A percentile compares a stretch with the other conserved stretches of the same genome.
phyloP scores from a whole-genome alignment of 2,797 vertebrate genomes.

The Diglossa cyanea region DNA sequence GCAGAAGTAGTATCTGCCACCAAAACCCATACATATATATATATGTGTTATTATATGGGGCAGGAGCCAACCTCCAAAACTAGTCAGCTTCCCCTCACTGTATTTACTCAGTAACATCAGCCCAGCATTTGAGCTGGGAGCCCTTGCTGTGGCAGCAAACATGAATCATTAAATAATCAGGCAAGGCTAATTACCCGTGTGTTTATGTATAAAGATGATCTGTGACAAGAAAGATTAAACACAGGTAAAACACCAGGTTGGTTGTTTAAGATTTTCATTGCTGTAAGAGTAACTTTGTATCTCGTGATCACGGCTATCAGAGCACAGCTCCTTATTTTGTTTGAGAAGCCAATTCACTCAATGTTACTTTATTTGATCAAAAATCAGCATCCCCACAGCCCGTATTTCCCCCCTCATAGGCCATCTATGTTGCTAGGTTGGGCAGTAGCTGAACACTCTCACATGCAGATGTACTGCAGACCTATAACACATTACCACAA shows the following conservation, averaged over 20 bases:
- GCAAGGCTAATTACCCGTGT: background rate
- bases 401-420: background rate
- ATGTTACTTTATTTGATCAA: background rate
- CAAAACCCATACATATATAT: background rate
- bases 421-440: background rate
- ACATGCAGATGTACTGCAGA: background rate
- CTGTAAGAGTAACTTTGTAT: background rate
- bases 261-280: background rate
- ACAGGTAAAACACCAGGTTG: background rate
- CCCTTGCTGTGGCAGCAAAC: background rate
- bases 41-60: background rate
- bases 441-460: background rate
- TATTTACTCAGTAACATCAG: background rate
- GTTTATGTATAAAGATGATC: background rate
- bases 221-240: background rate
- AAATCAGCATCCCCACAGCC: background rate
- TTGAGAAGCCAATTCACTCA: background rate
- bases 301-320: background rate
- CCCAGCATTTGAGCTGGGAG: background rate
- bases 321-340: background rate
- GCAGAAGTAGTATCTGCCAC: background rate
- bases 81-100: background rate
- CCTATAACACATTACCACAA: conserved; percentile 1
- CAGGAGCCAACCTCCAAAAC: background rate
- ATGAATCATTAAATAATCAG: background rate